Evolutionary conservation across 2,888 invertebrate species (phyloP), one percentile per base, ranked within the genome.

Genomic region (Campoplex nolae): DNA sequence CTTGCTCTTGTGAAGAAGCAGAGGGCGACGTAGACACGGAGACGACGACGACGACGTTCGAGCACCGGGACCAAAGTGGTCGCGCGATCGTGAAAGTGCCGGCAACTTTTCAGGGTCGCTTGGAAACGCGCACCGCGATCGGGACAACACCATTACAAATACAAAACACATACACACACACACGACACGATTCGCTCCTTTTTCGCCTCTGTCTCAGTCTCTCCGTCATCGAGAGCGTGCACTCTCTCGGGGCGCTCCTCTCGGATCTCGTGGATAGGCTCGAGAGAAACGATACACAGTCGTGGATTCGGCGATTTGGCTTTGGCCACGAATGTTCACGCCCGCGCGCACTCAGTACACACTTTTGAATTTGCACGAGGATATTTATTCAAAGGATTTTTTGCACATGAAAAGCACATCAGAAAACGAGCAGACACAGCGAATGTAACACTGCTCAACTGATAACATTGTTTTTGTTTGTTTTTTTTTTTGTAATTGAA

Each of bases 51-150:
- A 32, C 76, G 76, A 48, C 84, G 92, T 42, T 82, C 51, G 70
- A 71, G 77, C 71, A 65, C 65, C 82, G 75, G 68, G 84, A 78
- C 92, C 92, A 90, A 92, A 93, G 92, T 91, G 92, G 91, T 92
- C 93, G 92, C 91, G 92, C 91, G 91, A 91, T 92, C 93, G 93
- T 93, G 93, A 93, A 93, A 93, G 93, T 93, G 91, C 88, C 90
- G 89, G 88, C 85, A 85, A 83, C 88, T 92, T 93, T 93, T 93
- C 93, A 93, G 93, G 93, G 93, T 93, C 93, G 93, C 85, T 89
- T 80, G 88, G 68, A 81, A 86, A 84, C 76, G 85, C 88, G 86
- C 83, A 87, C 88, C 82, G 23, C 78, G 83, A 86, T 76, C 85
- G 86, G 75, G 75, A 77, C 80, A 80, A 73, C 79, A 68, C 77